A percentile compares a stretch with the other conserved stretches of the same genome.
Conservation (phyloP, 1,140 invertebrate species). For the Vollenhovia emeryi region DNA sequence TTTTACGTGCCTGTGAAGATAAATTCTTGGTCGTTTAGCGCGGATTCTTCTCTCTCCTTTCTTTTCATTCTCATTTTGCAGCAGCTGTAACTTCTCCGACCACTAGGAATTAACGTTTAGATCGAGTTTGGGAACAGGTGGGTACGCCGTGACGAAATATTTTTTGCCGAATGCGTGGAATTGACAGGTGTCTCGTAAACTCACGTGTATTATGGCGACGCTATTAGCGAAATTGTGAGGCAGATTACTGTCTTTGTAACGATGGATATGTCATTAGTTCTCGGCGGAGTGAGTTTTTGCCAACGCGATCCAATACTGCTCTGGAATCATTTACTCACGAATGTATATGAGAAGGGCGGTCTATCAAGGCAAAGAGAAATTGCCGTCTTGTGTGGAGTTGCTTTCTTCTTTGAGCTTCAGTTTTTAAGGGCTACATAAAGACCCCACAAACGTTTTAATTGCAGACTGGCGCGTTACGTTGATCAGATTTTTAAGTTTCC, state of each 20-base stretch:
- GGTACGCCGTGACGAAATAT: background rate
- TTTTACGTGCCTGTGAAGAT: background rate
- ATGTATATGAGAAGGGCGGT: background rate
- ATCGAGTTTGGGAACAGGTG: slow-evolving; percentile 23
- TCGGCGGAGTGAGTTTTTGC: slow-evolving; percentile 40
- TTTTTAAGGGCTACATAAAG: background rate
- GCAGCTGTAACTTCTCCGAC: slow-evolving; percentile 7
- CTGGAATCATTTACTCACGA: background rate
- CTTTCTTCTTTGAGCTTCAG: background rate
- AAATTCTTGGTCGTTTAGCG: background rate
- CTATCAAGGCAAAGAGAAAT: slow-evolving; percentile 20
- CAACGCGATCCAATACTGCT: background rate
- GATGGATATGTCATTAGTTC: slow-evolving; percentile 31
- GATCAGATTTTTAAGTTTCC: background rate
- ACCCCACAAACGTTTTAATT: slow-evolving; percentile 3
- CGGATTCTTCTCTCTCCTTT: background rate
- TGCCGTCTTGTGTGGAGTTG: background rate
- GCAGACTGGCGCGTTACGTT: background rate
- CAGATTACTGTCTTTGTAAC: slow-evolving; percentile 14
- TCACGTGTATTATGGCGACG: slow-evolving; percentile 19
- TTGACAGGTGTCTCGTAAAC: slow-evolving; percentile 51
- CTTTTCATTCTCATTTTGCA: background rate
- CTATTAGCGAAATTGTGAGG: slow-evolving; percentile 25
- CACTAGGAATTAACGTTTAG: slow-evolving; percentile 24
- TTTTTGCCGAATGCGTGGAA: slow-evolving; percentile 25